Evolutionary conservation across 2,797 vertebrate species (phyloP).

Genomic region (Lepus oiostolus): DNA sequence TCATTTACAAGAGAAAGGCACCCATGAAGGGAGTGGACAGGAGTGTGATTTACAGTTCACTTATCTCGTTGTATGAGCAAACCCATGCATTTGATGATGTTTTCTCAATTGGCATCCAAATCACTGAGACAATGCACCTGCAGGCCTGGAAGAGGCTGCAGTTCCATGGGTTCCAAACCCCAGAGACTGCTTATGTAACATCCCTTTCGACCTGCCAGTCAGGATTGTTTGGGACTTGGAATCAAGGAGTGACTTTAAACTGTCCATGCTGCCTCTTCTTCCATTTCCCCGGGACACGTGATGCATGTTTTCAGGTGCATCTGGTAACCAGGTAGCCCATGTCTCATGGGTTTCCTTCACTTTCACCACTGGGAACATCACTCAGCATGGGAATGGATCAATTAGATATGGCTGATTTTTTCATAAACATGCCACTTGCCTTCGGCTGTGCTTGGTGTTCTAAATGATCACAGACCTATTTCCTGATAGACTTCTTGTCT

Average conservation of each 20-base stretch:
- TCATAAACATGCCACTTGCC: not conserved
- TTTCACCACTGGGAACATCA: not conserved
- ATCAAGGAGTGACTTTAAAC: not conserved
- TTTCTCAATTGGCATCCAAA: not conserved
- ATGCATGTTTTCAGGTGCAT: not conserved
- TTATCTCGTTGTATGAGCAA: not conserved
- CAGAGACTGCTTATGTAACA: not conserved
- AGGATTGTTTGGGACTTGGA: not conserved
- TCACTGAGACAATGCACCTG: not conserved
- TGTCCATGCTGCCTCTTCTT: not conserved
- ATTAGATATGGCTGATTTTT: slow-evolving; percentile 43
- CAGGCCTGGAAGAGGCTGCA: too few species aligned
- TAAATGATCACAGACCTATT: not conserved
- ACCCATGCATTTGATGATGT: not conserved
- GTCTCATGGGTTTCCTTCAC: not conserved
- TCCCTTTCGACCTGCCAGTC: not conserved
- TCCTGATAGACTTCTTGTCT: slow-evolving; percentile 45
- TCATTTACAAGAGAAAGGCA: not conserved
- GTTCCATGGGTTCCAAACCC: fast-evolving
- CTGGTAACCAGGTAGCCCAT: not conserved
- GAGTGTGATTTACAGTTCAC: not conserved
- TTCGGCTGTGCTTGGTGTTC: not conserved
- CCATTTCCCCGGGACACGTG: not conserved
- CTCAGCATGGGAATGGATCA: not conserved
- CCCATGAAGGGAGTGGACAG: not conserved